These are phyloP conservation scores for Patella ulyssiponensis DNA, from an alignment of 2,888 invertebrate genomes.

Conservation along the genomic window DNA sequence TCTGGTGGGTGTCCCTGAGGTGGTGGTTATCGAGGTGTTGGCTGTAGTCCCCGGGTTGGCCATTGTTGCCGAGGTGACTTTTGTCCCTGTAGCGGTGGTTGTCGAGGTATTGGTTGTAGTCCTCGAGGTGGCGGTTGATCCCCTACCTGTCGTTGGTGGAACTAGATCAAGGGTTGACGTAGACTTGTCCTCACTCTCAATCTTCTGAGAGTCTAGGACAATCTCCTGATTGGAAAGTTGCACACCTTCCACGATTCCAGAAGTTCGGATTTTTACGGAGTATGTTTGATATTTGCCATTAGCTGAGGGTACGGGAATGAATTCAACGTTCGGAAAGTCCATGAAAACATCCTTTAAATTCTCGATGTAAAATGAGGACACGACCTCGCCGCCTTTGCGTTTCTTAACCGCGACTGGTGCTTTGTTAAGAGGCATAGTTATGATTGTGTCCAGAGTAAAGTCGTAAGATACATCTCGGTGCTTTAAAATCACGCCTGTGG, in stretches of 20 bases:
- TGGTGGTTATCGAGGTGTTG: too few relatives aligned
- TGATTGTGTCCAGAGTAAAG: constrained; percentile 32
- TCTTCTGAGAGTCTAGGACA: constrained; percentile 24
- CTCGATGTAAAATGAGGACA: constrained; percentile 19
- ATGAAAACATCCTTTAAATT: constrained; percentile 35
- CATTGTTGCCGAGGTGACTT: too few relatives aligned
- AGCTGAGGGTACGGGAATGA: constrained; percentile 6
- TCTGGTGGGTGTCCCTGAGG: neutral
- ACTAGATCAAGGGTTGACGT: neutral
- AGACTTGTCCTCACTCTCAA: constrained; percentile 4
- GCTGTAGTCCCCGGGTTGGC: too few relatives aligned
- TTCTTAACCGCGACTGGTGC: constrained; percentile 25
- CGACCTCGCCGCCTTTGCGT: constrained; percentile 19
- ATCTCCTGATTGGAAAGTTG: constrained; percentile 37
- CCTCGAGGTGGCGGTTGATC: neutral
- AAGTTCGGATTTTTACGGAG: constrained; percentile 30
- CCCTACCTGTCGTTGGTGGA: neutral
- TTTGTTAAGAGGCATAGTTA: constrained; percentile 34
- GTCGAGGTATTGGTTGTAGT: too few relatives aligned
- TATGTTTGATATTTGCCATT: constrained; percentile 17
- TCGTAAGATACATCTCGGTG: constrained; percentile 32
- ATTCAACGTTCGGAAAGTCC: constrained; percentile 17
- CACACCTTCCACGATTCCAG: constrained; percentile 37
- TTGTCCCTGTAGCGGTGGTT: too few relatives aligned
- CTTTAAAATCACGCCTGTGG: constrained; percentile 34